Percentiles rank a stretch among this genome's conserved stretches.
Evolutionary conservation across 2,888 invertebrate genomes (phyloP).

Genomic region (Tetropium fuscum): DNA sequence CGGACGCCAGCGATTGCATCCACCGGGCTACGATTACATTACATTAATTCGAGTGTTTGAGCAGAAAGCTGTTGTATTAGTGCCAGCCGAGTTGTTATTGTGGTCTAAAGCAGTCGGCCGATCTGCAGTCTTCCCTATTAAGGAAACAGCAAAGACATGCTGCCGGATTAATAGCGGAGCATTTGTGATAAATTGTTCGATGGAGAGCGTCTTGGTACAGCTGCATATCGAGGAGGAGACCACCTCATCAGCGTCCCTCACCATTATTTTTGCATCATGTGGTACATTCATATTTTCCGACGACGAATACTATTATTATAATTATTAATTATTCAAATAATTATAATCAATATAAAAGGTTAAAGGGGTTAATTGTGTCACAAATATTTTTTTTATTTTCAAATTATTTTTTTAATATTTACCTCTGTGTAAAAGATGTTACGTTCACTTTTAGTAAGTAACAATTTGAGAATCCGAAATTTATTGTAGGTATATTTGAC

Average conservation of each 20-base stretch:
- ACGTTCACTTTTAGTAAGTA: no score
- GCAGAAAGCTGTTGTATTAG: conserved; percentile 27
- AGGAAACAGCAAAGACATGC: conserved; percentile 23
- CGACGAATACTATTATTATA: no score
- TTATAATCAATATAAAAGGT: no score
- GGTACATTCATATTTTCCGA: no score
- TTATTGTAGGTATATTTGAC: no score
- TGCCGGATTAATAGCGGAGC: conserved; percentile 3
- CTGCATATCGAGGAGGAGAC: not conserved
- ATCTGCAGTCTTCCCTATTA: conserved; percentile 25
- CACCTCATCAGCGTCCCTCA: no score
- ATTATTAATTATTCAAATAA: no score
- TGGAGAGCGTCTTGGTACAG: not conserved
- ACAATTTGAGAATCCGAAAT: no score
- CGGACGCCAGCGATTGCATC: conserved; percentile 17
- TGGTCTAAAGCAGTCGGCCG: conserved; percentile 18
- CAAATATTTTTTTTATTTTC: not conserved
- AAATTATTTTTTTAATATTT: not conserved
- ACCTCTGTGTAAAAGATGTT: no score
- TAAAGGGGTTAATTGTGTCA: not conserved
- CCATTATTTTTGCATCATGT: no score
- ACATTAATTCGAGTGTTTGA: conserved; percentile 29
- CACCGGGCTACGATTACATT: conserved; percentile 22
- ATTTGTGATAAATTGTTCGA: conserved; percentile 3
- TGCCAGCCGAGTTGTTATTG: conserved; percentile 29